Base-by-base conservation (phyloP, 2,888 invertebrate genomes). In the Plebejus melissa region DNA sequence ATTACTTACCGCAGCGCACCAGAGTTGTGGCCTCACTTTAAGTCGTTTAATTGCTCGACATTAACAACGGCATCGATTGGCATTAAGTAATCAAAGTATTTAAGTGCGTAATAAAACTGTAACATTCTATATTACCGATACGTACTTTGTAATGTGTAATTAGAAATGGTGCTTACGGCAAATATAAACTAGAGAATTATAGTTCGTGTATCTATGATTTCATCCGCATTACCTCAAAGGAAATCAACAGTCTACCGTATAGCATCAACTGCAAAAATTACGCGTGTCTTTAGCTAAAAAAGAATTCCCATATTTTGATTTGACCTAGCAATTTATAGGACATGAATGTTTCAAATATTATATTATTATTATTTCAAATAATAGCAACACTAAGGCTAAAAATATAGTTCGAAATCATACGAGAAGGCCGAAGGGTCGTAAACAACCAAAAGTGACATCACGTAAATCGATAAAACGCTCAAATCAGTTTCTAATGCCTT, bases 21-120 rank as follows among this genome's bases (percentile, higher is more conserved):
- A 13, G 3, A 54, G 54, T 1, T 54, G 16, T 16, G 54, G 54
- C 54, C 54, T 54, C 16, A 3, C 46, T 46, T 6, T 82, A 82
- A 50, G 41, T 80, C 83, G 83, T 70, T 83, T 83, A 86, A 84
- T 83, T 87, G 82, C 84, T 28, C 41, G 50, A 50, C 72, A 32
- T 72, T 50, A 71, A 50, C 54, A 50, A 65, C 65, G 6, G 46
- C 16, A 72, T 72, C 72, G 54, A 72, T 72, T 16, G 13, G 32
- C 65, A 65, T 65, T 65, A 32, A 65, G 65, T 65, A 65, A 65
- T 65, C 65, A 65, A 13, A 32, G 32, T 36, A 65, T 65, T 65
- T 65, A 13, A 65, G 65, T 65, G 65, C 65, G 16, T 65, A 32
- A 65, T 65, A 65, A 36, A 65, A 65, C 13, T 36, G 32, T 65